Evolutionary conservation across 2,797 vertebrate genomes (phyloP).

Genomic region (Lemur catta): DNA sequence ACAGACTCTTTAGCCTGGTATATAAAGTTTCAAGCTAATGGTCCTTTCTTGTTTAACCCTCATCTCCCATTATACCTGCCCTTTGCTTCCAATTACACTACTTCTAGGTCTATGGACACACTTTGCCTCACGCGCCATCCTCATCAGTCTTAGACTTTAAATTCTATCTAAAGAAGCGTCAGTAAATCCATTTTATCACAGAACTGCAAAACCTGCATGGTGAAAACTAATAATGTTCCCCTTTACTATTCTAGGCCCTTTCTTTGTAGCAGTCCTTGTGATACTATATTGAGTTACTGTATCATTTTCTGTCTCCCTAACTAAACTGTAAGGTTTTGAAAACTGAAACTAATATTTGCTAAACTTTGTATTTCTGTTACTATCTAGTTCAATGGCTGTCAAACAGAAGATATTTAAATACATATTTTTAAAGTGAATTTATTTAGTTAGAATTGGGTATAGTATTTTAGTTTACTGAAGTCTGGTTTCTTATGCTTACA

Average conservation of each 20-base stretch:
- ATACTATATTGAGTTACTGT: slow-evolving; percentile 3
- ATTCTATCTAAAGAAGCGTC: slow-evolving; percentile 9
- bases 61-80: not conserved
- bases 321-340: slow-evolving; percentile 50
- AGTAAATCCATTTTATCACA: slow-evolving; percentile 47
- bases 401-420: slow-evolving; percentile 6
- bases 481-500: not conserved
- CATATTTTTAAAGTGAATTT: slow-evolving; percentile 18
- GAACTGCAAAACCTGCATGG: not conserved
- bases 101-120: not conserved
- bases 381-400: slow-evolving; percentile 1
- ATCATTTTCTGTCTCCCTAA: slow-evolving; percentile 36
- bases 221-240: slow-evolving; percentile 34
- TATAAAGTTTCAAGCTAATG: not conserved
- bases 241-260: not conserved
- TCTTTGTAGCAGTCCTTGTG: slow-evolving; percentile 8
- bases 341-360: slow-evolving; percentile 16
- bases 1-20: not conserved
- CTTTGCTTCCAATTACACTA: slow-evolving; percentile 19
- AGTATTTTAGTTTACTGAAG: not conserved
- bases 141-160: slow-evolving; percentile 33
- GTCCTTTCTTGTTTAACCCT: not conserved
- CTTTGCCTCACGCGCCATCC: not conserved
- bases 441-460: not conserved
- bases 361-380: slow-evolving; percentile 36